phyloP scores from a whole-genome alignment of 2,888 invertebrate genomes.

The Leptopilina syphax region DNA sequence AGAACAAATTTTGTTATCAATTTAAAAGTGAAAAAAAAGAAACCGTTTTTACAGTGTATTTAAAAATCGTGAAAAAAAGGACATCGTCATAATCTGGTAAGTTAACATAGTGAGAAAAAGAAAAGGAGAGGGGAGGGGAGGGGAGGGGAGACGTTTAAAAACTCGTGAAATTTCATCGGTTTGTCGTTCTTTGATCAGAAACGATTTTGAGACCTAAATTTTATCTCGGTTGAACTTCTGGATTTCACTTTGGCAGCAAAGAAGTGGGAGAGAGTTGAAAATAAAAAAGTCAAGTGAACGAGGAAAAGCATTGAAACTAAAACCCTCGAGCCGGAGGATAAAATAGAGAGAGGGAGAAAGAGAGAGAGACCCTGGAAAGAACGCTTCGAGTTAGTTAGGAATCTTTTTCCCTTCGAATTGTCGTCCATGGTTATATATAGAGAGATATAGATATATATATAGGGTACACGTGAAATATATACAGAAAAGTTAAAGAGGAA shows the following conservation, averaged over 20 bases:
- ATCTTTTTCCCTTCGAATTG: slow-evolving; percentile 53
- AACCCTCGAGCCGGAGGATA: slow-evolving; percentile 56
- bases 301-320: slow-evolving; percentile 60
- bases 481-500: slow-evolving; percentile 25
- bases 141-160: not conserved
- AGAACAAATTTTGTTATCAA: no score
- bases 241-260: slow-evolving; percentile 23
- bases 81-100: not conserved
- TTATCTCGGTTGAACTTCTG: slow-evolving; percentile 14
- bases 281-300: slow-evolving; percentile 50
- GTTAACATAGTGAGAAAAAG: not conserved
- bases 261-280: slow-evolving; percentile 33
- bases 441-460: not conserved
- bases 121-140: no score
- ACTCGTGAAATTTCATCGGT: slow-evolving; percentile 8
- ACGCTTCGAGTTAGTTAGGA: slow-evolving; percentile 55
- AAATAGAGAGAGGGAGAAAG: slow-evolving; percentile 50
- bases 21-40: no score
- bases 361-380: slow-evolving; percentile 7
- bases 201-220: slow-evolving; percentile 9
- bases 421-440: slow-evolving; percentile 8
- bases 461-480: slow-evolving; percentile 40
- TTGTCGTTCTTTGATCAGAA: slow-evolving; percentile 6
- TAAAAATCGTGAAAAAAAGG: no score
- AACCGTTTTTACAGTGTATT: no score